Conservation (phyloP, 2,888 invertebrate genomes). For the Polyommatus icarus region DNA sequence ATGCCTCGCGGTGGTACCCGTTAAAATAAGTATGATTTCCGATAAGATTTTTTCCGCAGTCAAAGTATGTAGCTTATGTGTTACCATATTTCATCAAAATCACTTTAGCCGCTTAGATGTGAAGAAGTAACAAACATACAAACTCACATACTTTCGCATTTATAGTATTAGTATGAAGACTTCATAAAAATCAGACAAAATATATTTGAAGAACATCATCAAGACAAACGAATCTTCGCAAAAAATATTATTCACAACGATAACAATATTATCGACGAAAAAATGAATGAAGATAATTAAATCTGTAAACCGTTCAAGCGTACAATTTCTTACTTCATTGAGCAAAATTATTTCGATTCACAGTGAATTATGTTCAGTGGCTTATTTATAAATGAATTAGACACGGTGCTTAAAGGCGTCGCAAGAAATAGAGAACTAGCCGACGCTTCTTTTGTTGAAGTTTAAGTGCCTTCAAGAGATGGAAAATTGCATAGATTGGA, state of each 20-base stretch:
- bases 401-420: conserved; percentile 43
- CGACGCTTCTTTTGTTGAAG: neutral
- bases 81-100: too few species aligned
- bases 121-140: too few species aligned
- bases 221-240: neutral
- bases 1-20: too few species aligned
- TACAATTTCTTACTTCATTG: conserved; percentile 30
- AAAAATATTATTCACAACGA: neutral
- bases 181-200: neutral
- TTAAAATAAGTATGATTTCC: too few species aligned
- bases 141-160: too few species aligned
- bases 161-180: too few species aligned
- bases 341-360: conserved; percentile 35
- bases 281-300: conserved; percentile 10
- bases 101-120: too few species aligned
- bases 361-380: conserved; percentile 38
- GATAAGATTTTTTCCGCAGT: too few species aligned
- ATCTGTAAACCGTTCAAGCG: conserved; percentile 8
- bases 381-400: conserved; percentile 64
- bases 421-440: conserved; percentile 10
- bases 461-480: conserved; percentile 1
- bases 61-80: too few species aligned
- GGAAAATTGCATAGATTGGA: neutral
- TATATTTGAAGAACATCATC: neutral
- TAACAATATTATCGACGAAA: conserved; percentile 7